Conservation (phyloP, 2,113 vertebrate species). For the Pantherophis guttatus region DNA sequence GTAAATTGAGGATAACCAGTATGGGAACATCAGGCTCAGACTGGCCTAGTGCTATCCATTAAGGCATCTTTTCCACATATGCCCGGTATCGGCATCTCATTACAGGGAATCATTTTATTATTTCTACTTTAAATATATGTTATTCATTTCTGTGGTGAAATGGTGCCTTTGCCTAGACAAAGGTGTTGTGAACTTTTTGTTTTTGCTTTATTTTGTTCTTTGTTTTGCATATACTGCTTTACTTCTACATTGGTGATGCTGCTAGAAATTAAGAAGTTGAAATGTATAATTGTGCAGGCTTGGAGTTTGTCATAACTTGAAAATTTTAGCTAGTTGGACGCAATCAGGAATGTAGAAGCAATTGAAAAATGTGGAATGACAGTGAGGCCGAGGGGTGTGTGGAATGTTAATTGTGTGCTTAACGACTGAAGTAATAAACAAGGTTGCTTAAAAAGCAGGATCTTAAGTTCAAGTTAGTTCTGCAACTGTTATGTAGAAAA, state of each 20-base stretch:
- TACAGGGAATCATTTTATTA: background rate
- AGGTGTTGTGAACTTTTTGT: background rate
- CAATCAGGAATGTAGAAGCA: background rate
- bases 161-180: background rate
- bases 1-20: background rate
- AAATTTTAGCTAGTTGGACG: background rate
- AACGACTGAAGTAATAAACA: background rate
- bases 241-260: background rate
- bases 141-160: background rate
- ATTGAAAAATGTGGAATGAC: background rate
- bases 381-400: background rate
- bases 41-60: background rate
- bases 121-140: background rate
- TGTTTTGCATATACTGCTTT: background rate
- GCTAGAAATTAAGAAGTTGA: background rate
- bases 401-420: background rate
- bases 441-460: background rate
- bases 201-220: background rate
- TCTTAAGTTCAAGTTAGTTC: background rate
- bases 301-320: background rate
- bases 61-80: background rate
- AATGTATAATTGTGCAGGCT: background rate
- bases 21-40: background rate
- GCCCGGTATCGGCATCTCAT: background rate
- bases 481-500: background rate